These are phyloP conservation scores for Hapalemur alaotrensis DNA, from an alignment of 2,797 vertebrate genomes.

Conservation along the genomic window DNA sequence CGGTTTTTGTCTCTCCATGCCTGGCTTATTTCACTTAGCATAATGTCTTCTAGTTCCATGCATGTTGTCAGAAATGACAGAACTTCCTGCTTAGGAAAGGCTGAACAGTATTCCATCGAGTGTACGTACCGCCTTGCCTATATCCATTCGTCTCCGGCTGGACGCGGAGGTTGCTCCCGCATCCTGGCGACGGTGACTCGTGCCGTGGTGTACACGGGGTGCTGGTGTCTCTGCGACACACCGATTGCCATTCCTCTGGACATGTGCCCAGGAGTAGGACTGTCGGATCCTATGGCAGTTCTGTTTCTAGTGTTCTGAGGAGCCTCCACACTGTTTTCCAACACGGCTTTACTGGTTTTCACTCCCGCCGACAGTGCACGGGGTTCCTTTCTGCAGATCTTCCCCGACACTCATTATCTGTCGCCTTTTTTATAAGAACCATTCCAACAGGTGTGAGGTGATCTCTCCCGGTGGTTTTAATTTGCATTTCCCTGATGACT, in stretches of 20 bases:
- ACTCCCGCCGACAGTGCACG: no score
- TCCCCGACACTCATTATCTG: no score
- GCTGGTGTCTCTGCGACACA: no score
- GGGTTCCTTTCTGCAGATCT: no score
- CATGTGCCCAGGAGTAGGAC: background rate
- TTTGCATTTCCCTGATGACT: background rate
- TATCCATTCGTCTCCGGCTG: background rate
- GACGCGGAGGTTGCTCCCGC: background rate
- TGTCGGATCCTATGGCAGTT: background rate
- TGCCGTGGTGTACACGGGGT: background rate
- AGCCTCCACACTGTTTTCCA: no score
- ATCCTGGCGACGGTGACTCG: background rate
- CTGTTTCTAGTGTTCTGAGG: no score
- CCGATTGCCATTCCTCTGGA: background rate
- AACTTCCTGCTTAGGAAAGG: background rate
- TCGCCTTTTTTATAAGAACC: no score
- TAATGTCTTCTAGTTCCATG: background rate
- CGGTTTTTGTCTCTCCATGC: background rate
- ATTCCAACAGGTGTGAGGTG: background rate
- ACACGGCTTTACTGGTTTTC: no score
- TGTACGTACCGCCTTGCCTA: rapidly evolving
- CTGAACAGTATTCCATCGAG: background rate
- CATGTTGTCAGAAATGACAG: background rate
- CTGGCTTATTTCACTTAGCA: background rate
- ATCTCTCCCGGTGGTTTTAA: background rate